These are phyloP conservation scores for Itoplectis maculator DNA, from an alignment of 2,888 invertebrate genomes.

Conservation along the genomic window DNA sequence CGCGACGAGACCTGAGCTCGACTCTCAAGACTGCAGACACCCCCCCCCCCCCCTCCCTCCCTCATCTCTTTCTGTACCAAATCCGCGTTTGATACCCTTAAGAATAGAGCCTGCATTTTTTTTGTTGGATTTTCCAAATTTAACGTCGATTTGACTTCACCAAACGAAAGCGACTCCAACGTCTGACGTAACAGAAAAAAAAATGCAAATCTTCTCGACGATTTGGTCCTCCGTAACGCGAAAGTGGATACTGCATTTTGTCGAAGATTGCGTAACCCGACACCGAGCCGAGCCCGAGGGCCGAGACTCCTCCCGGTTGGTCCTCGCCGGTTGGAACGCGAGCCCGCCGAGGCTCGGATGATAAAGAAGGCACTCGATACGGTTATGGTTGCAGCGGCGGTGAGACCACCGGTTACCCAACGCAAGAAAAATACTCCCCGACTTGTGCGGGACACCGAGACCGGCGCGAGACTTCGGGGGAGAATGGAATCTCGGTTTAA, in stretches of 20 bases:
- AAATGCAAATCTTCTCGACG: neutral
- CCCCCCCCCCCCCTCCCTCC: too few relatives aligned
- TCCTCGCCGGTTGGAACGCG: conserved; percentile 6
- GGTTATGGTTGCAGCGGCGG: neutral
- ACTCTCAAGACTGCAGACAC: too few relatives aligned
- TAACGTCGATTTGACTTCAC: too few relatives aligned
- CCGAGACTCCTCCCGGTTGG: neutral
- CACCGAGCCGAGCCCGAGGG: conserved; percentile 6
- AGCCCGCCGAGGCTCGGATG: conserved; percentile 14
- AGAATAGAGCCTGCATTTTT: too few relatives aligned
- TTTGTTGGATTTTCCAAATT: too few relatives aligned
- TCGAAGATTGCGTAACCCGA: conserved; percentile 31
- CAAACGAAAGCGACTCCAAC: neutral
- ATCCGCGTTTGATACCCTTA: too few relatives aligned
- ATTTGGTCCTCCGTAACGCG: neutral
- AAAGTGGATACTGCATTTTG: conserved; percentile 19
- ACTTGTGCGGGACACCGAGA: too few relatives aligned
- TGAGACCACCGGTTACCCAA: conserved; percentile 22
- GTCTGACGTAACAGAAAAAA: neutral
- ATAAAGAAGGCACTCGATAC: conserved; percentile 27
- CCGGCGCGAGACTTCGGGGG: neutral
- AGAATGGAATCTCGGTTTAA: conserved; percentile 1
- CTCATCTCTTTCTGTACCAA: too few relatives aligned
- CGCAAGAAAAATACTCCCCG: conserved; percentile 13
- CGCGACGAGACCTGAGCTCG: too few relatives aligned